These are phyloP conservation scores for Cyrtorhinus lividipennis DNA, from an alignment of 1,140 invertebrate genomes.

Conservation along the genomic window DNA sequence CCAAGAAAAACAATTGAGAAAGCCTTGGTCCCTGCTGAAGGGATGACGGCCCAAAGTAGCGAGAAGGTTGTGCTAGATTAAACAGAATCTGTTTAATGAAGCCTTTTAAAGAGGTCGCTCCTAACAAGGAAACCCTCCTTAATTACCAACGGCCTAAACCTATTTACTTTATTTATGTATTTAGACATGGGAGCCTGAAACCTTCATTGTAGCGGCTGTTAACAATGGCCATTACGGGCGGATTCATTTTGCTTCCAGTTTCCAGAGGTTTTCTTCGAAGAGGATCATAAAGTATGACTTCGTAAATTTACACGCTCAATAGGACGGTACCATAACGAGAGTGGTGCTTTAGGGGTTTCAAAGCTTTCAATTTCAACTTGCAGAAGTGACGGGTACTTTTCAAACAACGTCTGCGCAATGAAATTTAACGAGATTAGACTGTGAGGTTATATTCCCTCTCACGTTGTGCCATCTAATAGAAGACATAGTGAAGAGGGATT, in stretches of 20 bases:
- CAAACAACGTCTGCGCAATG: too few relatives aligned
- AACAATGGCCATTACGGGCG: not conserved
- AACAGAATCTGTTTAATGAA: slow-evolving; percentile 18
- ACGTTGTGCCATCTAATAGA: too few relatives aligned
- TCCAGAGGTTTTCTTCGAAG: not conserved
- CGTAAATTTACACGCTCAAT: not conserved
- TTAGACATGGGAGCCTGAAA: slow-evolving; percentile 1
- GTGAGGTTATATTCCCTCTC: too few relatives aligned
- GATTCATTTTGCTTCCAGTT: not conserved
- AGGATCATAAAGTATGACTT: not conserved
- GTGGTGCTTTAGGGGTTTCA: too few relatives aligned
- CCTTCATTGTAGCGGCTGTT: slow-evolving; percentile 1
- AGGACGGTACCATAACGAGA: not conserved
- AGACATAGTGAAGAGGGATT: too few relatives aligned
- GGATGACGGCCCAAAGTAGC: not conserved
- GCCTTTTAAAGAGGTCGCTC: slow-evolving; percentile 18
- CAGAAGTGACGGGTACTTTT: too few relatives aligned
- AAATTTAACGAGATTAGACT: too few relatives aligned
- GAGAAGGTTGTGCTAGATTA: slow-evolving; percentile 1
- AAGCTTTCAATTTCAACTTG: too few relatives aligned
- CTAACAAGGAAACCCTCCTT: slow-evolving; percentile 9
- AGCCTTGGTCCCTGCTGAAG: not conserved
- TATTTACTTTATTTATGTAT: slow-evolving; percentile 20
- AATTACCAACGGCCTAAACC: slow-evolving; percentile 14
- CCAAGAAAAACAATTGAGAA: slow-evolving; percentile 12